phyloP scores from a whole-genome alignment of 2,113 vertebrate species.

The Pavo muticus region DNA sequence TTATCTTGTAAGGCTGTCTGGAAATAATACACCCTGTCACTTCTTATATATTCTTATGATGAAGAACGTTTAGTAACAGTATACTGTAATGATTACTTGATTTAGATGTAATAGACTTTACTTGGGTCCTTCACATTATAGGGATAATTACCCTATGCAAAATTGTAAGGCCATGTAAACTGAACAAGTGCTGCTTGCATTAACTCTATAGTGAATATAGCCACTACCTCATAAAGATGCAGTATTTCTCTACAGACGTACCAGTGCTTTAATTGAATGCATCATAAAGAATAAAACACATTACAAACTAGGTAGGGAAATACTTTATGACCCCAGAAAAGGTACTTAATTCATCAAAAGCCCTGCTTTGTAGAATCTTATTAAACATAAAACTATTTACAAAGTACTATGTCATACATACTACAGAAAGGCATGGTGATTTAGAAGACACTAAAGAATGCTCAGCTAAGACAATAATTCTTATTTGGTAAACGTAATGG shows the following conservation, averaged over 20 bases:
- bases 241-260: neutral
- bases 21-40: neutral
- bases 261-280: neutral
- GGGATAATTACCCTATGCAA: neutral
- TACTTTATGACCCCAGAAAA: conserved; percentile 7
- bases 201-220: neutral
- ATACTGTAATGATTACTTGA: neutral
- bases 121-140: neutral
- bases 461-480: neutral
- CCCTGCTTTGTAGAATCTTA: neutral
- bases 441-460: conserved; percentile 13
- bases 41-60: neutral
- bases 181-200: neutral
- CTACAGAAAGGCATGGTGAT: neutral
- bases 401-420: neutral
- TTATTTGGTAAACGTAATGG: neutral
- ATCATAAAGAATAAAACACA: neutral
- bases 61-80: neutral
- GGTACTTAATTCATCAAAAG: neutral
- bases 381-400: conserved; percentile 26
- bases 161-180: neutral
- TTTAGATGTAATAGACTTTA: neutral
- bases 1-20: neutral
- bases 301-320: neutral
- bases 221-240: neutral